phyloP scores from a whole-genome alignment of 1,140 invertebrate species.

The Drosophila mauritiana region DNA sequence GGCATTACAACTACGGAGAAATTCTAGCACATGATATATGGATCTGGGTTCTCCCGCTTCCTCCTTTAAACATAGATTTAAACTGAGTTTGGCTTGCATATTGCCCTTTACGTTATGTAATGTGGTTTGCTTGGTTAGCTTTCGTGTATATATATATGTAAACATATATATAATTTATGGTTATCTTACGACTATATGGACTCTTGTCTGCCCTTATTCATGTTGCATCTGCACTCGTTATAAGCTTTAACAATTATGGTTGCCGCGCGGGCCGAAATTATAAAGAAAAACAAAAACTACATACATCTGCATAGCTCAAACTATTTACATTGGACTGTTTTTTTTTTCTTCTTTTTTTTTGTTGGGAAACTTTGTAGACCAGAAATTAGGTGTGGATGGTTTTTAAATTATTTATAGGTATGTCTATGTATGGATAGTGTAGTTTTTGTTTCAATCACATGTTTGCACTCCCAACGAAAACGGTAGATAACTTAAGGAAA shows the following conservation, averaged over 20 bases:
- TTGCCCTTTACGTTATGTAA: constrained; percentile 53
- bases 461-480: constrained; percentile 68
- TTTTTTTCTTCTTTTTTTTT: constrained; percentile 28
- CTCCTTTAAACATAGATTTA: constrained; percentile 44
- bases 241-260: constrained; percentile 73
- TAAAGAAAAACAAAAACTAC: constrained; percentile 64
- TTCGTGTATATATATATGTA: constrained; percentile 59
- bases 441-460: constrained; percentile 77
- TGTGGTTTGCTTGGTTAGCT: constrained; percentile 57
- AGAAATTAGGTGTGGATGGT: constrained; percentile 19
- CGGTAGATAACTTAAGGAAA: constrained; percentile 78
- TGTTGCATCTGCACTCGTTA: constrained; percentile 50
- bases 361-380: constrained; percentile 16
- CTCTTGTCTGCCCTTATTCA: constrained; percentile 37
- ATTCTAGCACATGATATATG: constrained; percentile 58
- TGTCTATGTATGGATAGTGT: constrained; percentile 47
- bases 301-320: constrained; percentile 53
- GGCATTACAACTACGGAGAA: constrained; percentile 38
- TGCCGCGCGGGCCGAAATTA: constrained; percentile 48
- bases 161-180: constrained; percentile 50
- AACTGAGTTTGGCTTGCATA: constrained; percentile 78
- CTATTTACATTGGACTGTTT: constrained; percentile 75
- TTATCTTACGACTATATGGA: constrained; percentile 50
- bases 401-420: constrained; percentile 60
- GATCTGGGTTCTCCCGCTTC: constrained; percentile 32